phyloP scores from a whole-genome alignment of 2,888 invertebrate genomes.

The Meliscaeva auricollis region DNA sequence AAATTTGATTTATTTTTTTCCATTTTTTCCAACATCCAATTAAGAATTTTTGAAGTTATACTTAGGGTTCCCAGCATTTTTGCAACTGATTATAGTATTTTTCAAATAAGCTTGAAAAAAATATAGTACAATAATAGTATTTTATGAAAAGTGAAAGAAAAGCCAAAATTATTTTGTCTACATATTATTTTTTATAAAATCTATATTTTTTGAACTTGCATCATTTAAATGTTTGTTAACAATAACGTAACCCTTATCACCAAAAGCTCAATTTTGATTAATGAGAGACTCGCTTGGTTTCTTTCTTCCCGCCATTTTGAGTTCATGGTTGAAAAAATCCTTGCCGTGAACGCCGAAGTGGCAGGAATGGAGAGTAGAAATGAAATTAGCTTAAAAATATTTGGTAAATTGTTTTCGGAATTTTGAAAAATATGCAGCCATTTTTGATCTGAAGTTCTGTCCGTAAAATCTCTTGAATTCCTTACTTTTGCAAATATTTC shows the following conservation, averaged over 20 bases:
- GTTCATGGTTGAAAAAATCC: conserved; percentile 26
- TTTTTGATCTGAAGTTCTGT: conserved; percentile 19
- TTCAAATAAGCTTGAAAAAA: conserved; percentile 1
- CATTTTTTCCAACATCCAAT: too few relatives aligned
- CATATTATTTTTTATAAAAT: conserved; percentile 7
- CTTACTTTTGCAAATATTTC: too few relatives aligned
- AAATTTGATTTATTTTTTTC: too few relatives aligned
- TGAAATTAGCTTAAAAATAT: conserved; percentile 18
- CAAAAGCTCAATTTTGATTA: too few relatives aligned
- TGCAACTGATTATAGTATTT: conserved; percentile 28
- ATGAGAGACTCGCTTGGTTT: too few relatives aligned
- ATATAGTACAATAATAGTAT: conserved; percentile 5
- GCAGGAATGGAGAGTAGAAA: conserved; percentile 14
- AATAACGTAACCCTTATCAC: too few relatives aligned
- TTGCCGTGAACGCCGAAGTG: conserved; percentile 32
- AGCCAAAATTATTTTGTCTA: conserved; percentile 22
- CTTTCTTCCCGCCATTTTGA: neutral
- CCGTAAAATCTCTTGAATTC: neutral
- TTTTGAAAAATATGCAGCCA: neutral
- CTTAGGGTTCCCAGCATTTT: conserved; percentile 23
- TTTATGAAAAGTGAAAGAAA: conserved; percentile 9
- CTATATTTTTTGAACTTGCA: too few relatives aligned
- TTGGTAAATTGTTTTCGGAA: conserved; percentile 12
- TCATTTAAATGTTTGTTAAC: too few relatives aligned
- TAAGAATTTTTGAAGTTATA: too few relatives aligned